A percentile compares a stretch with the other conserved stretches of the same genome.
Conservation (phyloP, 2,113 vertebrate species). For the Sander lucioperca region DNA sequence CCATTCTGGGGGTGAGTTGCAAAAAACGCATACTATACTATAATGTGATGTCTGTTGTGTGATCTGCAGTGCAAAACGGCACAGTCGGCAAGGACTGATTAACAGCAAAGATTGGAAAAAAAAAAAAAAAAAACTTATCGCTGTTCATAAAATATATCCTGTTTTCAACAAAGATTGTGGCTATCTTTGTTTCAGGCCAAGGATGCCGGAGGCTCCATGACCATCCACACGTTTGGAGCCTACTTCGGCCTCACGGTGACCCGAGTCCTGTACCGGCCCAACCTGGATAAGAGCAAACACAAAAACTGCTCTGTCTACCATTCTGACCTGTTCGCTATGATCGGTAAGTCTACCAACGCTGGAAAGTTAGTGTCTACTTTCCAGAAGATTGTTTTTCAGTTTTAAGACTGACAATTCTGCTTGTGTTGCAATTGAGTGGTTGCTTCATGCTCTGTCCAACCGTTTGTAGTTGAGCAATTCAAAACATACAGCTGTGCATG, state of each 20-base stretch:
- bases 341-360: slow-evolving; percentile 82
- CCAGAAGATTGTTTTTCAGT: neutral
- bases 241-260: slow-evolving; percentile 92
- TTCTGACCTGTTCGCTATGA: slow-evolving; percentile 90
- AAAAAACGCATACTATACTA: neutral
- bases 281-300: slow-evolving; percentile 81
- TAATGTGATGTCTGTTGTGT: neutral
- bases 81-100: neutral
- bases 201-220: slow-evolving; percentile 93
- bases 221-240: slow-evolving; percentile 93
- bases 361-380: neutral
- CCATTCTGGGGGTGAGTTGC: slow-evolving; percentile 83
- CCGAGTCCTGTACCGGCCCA: slow-evolving; percentile 86
- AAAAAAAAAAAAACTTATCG: neutral
- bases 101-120: neutral
- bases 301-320: slow-evolving; percentile 84
- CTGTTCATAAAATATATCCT: neutral
- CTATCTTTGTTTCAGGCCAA: slow-evolving; percentile 83
- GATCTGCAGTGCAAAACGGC: neutral
- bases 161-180: neutral
- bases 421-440: neutral
- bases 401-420: neutral
- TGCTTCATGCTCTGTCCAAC: neutral
- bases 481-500: neutral
- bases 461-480: neutral